These are phyloP conservation scores for Sorex maritimensis DNA, from an alignment of 2,797 vertebrate genomes.

Conservation along the genomic window DNA sequence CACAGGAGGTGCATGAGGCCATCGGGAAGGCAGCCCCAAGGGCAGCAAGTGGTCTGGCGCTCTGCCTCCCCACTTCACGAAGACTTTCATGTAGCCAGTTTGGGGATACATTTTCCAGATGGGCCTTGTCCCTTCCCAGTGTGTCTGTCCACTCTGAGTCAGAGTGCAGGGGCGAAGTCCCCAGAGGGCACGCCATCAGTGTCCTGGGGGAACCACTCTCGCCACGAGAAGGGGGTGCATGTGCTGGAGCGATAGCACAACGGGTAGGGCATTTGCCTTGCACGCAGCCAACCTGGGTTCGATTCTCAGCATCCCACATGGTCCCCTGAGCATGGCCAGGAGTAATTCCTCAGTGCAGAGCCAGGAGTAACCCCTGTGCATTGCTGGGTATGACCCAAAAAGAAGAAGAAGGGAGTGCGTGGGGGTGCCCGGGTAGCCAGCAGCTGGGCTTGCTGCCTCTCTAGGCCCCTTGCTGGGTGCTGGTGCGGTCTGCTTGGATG, in stretches of 20 bases:
- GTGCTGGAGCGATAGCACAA: too few species aligned
- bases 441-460: not conserved
- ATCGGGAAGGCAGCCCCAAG: not conserved
- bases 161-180: not conserved
- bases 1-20: too few species aligned
- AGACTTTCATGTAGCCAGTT: not conserved
- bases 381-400: not conserved
- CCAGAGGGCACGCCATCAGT: not conserved
- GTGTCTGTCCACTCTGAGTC: not conserved
- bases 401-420: not conserved
- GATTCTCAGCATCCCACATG: too few species aligned
- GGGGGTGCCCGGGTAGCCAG: not conserved
- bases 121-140: not conserved
- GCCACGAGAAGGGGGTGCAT: not conserved
- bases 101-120: conserved; percentile 46
- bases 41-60: not conserved
- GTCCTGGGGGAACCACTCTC: not conserved
- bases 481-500: not conserved
- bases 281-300: too few species aligned
- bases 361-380: too few species aligned
- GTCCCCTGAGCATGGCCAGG: too few species aligned
- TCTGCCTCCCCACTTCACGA: not conserved
- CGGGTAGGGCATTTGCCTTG: too few species aligned
- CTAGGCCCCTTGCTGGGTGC: conserved; percentile 13
- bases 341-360: too few species aligned